Conservation (phyloP, 2,113 vertebrate species). For the Malurus elegans region DNA sequence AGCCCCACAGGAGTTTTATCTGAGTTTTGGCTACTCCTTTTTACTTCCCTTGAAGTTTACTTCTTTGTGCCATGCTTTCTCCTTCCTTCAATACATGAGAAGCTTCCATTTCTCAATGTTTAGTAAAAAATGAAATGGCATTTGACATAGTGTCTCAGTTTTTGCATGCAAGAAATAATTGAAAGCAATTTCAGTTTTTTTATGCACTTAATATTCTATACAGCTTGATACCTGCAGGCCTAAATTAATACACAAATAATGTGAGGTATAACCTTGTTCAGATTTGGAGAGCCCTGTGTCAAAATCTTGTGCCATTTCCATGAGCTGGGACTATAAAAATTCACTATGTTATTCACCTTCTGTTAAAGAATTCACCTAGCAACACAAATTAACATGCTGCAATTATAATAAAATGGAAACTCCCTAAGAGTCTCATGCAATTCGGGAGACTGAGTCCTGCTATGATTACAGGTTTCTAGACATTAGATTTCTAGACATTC, state of each 20-base stretch:
- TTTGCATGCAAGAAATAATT: neutral
- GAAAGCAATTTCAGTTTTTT: neutral
- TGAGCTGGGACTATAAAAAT: neutral
- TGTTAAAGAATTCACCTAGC: neutral
- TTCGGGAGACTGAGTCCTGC: neutral
- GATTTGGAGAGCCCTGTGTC: neutral
- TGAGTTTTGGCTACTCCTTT: neutral
- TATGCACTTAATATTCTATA: neutral
- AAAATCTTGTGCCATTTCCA: neutral
- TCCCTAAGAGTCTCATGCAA: rapidly evolving
- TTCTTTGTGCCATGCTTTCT: neutral
- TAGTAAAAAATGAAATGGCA: neutral
- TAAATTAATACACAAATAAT: neutral
- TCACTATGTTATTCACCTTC: neutral
- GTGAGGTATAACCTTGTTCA: neutral
- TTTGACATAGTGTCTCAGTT: neutral
- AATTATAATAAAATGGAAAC: neutral
- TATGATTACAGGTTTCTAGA: neutral
- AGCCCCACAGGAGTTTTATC: neutral
- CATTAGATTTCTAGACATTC: neutral
- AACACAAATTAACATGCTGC: neutral
- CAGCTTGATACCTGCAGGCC: neutral
- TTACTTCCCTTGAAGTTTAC: neutral
- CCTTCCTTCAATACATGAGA: neutral
- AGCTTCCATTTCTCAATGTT: neutral